Evolutionary conservation across 2,888 invertebrate species (phyloP), one percentile per base, ranked within the genome.

Genomic region (Oligia fasciuncula): DNA sequence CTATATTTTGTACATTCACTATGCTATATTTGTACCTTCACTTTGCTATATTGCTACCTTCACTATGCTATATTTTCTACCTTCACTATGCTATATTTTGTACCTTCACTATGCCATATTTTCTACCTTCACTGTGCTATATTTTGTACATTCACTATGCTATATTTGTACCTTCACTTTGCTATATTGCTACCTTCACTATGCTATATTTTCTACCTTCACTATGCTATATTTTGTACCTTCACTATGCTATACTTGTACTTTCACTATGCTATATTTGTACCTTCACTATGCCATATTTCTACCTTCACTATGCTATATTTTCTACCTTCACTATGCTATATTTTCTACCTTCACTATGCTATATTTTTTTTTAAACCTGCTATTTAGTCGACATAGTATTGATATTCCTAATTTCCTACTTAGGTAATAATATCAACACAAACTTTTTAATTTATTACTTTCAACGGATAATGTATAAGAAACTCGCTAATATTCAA

Each of bases 401-500:
- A 66, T 57, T 35, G 19, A 5, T 43, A 43, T 4, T 29, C n/a
- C 13, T 13, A 35, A 23, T 4, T 4, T 29, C n/a, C 13, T 13
- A 35, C 40, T 4, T 23, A 40, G 43, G 29, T 35, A 57, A 66
- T 79, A 29, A 40, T 9, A 29, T 40, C 17, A 40, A 51, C 14
- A 23, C 43, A 23, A 68, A 14, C 17, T 14, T 72, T 43, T 77
- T 43, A 14, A 14, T 71, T n/a, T n/a, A 65, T 35, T 54, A 66
- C 66, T 49, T 62, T n/a, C 0, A 54, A 57, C 51, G 54, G 6
- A 11, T 29, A 51, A 68, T 81, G 0, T 69, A 66, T 1, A 54
- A 68, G 8, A 60, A 72, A 66, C 35, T 73, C 62, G 49, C n/a
- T 82, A 76, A 68, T 68, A 43, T 65, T 83, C n/a, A 60, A 66